A percentile compares a stretch with the other conserved stretches of the same genome.
phyloP scores from a whole-genome alignment of 2,797 vertebrate species.

The Diceros bicornis region DNA sequence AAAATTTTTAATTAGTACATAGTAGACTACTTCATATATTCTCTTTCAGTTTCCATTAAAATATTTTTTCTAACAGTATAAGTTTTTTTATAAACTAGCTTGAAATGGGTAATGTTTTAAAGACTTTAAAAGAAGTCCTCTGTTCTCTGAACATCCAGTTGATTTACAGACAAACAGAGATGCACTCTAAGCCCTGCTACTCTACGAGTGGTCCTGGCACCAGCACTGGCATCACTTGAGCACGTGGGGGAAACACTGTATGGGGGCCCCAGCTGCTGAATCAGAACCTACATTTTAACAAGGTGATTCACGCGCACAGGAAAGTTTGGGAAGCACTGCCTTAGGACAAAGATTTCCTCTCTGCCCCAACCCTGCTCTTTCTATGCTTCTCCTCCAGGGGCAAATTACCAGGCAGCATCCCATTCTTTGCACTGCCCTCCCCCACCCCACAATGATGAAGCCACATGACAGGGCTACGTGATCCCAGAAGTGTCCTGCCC shows the following conservation, averaged over 20 bases:
- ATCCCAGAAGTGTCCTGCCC: too few species aligned
- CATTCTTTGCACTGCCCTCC: background rate
- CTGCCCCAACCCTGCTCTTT: background rate
- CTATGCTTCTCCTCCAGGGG: background rate
- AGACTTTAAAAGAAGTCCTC: background rate
- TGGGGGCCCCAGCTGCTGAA: background rate
- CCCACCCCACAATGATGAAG: background rate
- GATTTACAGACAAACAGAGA: background rate
- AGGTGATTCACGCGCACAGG: background rate
- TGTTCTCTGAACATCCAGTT: background rate
- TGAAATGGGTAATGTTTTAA: slow-evolving; percentile 27
- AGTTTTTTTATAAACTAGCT: slow-evolving; percentile 10
- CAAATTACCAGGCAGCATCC: background rate
- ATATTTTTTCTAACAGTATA: background rate
- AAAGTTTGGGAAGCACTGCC: background rate
- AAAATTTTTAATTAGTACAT: background rate
- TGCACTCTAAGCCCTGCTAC: background rate
- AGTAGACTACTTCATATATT: background rate
- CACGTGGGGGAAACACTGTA: too few species aligned
- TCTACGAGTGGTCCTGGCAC: background rate
- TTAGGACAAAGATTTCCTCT: background rate
- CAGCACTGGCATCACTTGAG: background rate
- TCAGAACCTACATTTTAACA: background rate
- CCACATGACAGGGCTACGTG: background rate
- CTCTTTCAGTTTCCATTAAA: background rate